Evolutionary conservation across 2,113 vertebrate species (phyloP), one percentile per base, ranked within the genome.

Genomic region (Pungitius pungitius): DNA sequence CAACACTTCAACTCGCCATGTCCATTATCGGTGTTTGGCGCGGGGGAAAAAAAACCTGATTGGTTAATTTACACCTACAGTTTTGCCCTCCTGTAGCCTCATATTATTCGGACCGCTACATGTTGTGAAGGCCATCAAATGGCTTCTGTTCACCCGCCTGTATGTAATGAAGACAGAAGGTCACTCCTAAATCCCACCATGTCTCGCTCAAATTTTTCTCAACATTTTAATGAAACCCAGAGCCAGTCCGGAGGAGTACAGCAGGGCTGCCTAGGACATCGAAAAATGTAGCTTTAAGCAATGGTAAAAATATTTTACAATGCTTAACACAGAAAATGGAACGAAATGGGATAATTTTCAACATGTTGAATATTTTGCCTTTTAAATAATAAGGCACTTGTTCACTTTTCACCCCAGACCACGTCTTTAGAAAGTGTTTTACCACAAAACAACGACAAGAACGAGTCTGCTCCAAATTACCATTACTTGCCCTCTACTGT

Each of bases 401-500:
- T 68, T 42, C 55, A 51, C 9, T 70, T 26, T 73, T 27, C 8
- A 49, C 52, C 54, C 66, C 47, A 70, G 69, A 80, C 83, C 67
- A 72, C 77, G 72, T 65, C 66, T 73, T 40, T 75, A 61, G 47
- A 67, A 61, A 71, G 64, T 6, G 15, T 66, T 65, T 66, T 70
- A 71, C 72, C 70, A 64, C 60, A 55, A 70, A 68, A 74, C 66
- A 77, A 45, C 5, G 14, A 49, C n/a, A 26, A 43, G 66, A 78
- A 67, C 51, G 33, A 40, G 64, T 69, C 37, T n/a, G 40, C 70
- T 72, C 58, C 30, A 77, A 88, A 88, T 90, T 20, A 81, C 89
- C 17, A 80, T 57, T 84, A 80, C 75, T 87, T 88, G 60, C 49
- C 11, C 71, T 35, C 45, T 43, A 24, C 30, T n/a, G 66, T 75